Evolutionary conservation across 2,888 invertebrate species (phyloP).

Genomic region (Smittia sp.): DNA sequence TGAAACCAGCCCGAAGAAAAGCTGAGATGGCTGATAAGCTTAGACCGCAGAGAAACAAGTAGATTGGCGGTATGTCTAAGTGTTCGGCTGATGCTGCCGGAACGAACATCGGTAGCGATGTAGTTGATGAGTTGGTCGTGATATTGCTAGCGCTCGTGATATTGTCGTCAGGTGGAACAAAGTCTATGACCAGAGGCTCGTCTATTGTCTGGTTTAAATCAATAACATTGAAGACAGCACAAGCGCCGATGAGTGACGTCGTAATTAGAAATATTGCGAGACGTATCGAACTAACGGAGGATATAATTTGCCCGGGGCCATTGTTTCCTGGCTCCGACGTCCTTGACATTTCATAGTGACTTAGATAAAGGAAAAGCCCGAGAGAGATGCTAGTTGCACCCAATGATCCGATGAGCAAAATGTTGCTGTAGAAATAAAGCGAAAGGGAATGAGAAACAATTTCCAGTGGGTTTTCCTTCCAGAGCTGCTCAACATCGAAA

Average conservation of each 20-base stretch:
- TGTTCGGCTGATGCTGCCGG: background rate
- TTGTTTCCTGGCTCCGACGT: conserved; percentile 53
- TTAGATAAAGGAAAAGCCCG: conserved; percentile 68
- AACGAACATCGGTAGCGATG: background rate
- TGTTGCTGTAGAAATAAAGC: conserved; percentile 56
- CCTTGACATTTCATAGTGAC: conserved; percentile 65
- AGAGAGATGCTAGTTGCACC: conserved; percentile 69
- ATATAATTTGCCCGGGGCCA: conserved; percentile 60
- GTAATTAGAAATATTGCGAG: conserved; percentile 75
- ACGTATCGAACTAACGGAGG: conserved; percentile 69
- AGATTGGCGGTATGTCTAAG: conserved; percentile 61
- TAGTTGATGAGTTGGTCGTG: background rate
- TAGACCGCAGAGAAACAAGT: conserved; percentile 78
- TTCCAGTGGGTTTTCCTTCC: too few relatives aligned
- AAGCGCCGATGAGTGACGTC: conserved; percentile 68
- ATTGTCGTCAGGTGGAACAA: background rate
- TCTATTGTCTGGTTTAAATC: background rate
- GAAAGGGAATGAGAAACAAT: too few relatives aligned
- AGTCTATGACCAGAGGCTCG: conserved; percentile 55
- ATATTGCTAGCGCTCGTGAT: background rate
- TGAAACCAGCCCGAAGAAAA: conserved; percentile 81
- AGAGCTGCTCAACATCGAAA: too few relatives aligned
- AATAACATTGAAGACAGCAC: conserved; percentile 78
- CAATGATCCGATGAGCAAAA: conserved; percentile 71
- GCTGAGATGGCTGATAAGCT: conserved; percentile 77